phyloP scores from a whole-genome alignment of 2,797 vertebrate species.

The Pipistrellus pipistrellus region DNA sequence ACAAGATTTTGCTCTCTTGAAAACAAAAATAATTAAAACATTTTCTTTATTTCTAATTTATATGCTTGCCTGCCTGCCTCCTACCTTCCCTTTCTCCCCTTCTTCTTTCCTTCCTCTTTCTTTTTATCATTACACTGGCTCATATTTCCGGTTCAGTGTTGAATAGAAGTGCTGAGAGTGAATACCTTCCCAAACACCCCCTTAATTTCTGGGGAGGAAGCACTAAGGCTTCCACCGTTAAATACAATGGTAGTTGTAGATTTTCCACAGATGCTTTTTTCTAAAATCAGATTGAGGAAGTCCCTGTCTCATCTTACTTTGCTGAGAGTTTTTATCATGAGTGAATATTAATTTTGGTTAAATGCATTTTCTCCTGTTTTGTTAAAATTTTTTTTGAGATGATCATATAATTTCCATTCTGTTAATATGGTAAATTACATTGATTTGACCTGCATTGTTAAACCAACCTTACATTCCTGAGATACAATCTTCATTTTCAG shows the following conservation, averaged over 20 bases:
- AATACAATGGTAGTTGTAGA: background rate
- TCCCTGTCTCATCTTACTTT: slow-evolving; percentile 10
- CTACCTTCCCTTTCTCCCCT: no score
- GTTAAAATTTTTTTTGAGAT: slow-evolving; percentile 54
- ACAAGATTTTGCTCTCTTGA: background rate
- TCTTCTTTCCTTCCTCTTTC: background rate
- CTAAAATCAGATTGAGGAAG: background rate
- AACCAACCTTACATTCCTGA: slow-evolving; percentile 52
- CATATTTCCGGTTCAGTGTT: background rate
- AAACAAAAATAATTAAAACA: background rate
- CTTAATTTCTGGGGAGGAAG: background rate
- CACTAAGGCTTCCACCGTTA: slow-evolving; percentile 29
- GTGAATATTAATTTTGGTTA: slow-evolving; percentile 46
- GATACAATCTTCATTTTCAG: background rate
- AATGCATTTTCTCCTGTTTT: slow-evolving; percentile 53
- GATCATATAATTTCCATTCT: slow-evolving; percentile 45
- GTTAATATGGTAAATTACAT: slow-evolving; percentile 53
- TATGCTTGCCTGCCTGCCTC: background rate
- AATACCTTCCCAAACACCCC: background rate
- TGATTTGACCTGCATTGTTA: slow-evolving; percentile 41
- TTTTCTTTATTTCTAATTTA: slow-evolving; percentile 13
- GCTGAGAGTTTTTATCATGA: slow-evolving; percentile 38
- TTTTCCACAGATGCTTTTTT: slow-evolving; percentile 27
- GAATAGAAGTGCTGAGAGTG: background rate
- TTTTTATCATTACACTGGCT: background rate